Evolutionary conservation across 2,888 invertebrate genomes (phyloP).

Genomic region (Phragmatobia fuliginosa): DNA sequence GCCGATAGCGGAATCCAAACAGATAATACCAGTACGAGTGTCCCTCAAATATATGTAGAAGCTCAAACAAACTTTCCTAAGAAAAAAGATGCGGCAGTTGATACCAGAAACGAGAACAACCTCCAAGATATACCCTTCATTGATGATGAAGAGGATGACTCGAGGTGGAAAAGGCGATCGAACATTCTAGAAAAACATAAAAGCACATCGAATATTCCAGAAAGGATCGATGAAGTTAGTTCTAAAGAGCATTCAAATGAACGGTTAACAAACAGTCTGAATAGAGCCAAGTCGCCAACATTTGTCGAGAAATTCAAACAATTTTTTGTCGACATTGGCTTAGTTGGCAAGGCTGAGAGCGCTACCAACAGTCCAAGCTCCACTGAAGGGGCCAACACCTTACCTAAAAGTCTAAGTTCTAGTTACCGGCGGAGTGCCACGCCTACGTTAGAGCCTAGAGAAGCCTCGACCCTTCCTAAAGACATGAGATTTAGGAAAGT

Average conservation of each 20-base stretch:
- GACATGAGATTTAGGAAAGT: slow-evolving; percentile 82
- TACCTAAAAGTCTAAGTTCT: slow-evolving; percentile 75
- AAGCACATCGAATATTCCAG: slow-evolving; percentile 81
- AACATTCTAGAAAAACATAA: slow-evolving; percentile 77
- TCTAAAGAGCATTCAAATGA: slow-evolving; percentile 71
- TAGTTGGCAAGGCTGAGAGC: slow-evolving; percentile 70
- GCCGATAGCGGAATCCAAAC: slow-evolving; percentile 84
- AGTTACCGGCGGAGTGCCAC: slow-evolving; percentile 74
- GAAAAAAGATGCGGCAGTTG: slow-evolving; percentile 80
- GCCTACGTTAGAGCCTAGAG: slow-evolving; percentile 68
- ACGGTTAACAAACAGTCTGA: slow-evolving; percentile 73
- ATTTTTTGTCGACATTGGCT: slow-evolving; percentile 78
- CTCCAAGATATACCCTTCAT: slow-evolving; percentile 83
- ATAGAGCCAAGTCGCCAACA: slow-evolving; percentile 79
- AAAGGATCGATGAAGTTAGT: slow-evolving; percentile 72
- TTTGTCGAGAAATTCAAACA: slow-evolving; percentile 83
- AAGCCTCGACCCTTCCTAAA: slow-evolving; percentile 78
- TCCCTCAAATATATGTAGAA: slow-evolving; percentile 79
- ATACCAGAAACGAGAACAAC: slow-evolving; percentile 81
- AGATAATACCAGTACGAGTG: slow-evolving; percentile 81
- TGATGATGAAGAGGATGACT: slow-evolving; percentile 78
- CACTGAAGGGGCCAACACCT: slow-evolving; percentile 59
- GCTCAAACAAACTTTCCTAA: slow-evolving; percentile 55
- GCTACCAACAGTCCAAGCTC: slow-evolving; percentile 37
- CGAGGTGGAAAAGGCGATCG: slow-evolving; percentile 60